Evolutionary conservation across 2,797 vertebrate genomes (phyloP).

Genomic region (Acipenser oxyrinchus): DNA sequence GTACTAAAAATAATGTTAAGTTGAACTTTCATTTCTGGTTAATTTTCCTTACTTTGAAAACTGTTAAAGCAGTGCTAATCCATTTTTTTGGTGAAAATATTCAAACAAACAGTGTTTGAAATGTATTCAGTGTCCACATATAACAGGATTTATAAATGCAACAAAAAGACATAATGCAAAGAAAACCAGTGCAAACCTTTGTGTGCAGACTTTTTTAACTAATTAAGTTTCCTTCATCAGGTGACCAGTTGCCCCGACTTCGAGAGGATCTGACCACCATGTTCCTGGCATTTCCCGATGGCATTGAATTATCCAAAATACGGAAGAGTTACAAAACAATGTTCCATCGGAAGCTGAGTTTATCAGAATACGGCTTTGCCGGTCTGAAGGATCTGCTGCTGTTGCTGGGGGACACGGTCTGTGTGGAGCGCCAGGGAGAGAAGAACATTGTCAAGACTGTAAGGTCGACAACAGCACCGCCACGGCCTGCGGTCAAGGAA

Average conservation of each 20-base stretch:
- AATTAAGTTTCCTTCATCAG: slow-evolving; percentile 7
- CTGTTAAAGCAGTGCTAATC: no score
- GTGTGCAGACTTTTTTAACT: neutral
- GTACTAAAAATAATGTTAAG: no score
- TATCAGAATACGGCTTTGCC: slow-evolving; percentile 18
- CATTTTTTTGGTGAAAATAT: no score
- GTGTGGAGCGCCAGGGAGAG: slow-evolving; percentile 15
- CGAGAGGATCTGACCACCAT: slow-evolving; percentile 21
- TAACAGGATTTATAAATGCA: no score
- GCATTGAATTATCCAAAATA: slow-evolving; percentile 24
- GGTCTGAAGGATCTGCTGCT: slow-evolving; percentile 19
- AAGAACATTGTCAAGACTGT: slow-evolving; percentile 23
- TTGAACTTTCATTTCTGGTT: no score
- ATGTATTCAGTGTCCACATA: no score
- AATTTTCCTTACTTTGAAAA: no score
- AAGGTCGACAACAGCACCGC: neutral
- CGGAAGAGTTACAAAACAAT: slow-evolving; percentile 18
- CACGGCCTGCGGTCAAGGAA: neutral
- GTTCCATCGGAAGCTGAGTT: slow-evolving; percentile 20
- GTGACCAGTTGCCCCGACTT: slow-evolving; percentile 13
- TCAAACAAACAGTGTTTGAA: no score
- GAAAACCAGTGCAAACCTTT: no score
- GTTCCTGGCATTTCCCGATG: slow-evolving; percentile 14
- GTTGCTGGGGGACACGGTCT: slow-evolving; percentile 18
- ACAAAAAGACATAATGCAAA: no score